Percentiles rank a stretch among this genome's conserved stretches.
Evolutionary conservation across 2,888 invertebrate genomes (phyloP).

Genomic region (Nemoura dubitans): DNA sequence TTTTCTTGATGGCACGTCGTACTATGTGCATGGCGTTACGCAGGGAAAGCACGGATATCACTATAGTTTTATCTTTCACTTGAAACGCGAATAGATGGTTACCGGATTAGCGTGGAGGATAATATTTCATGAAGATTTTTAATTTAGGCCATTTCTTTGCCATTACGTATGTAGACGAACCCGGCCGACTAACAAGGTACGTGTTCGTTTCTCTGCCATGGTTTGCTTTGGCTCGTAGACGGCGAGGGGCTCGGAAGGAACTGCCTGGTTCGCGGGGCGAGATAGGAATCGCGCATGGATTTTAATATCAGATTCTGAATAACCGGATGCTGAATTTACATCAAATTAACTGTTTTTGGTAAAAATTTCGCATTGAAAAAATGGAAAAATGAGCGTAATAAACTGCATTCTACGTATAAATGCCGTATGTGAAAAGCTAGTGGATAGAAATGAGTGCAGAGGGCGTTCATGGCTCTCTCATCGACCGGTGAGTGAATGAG

Average conservation of each 20-base stretch:
- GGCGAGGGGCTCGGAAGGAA: neutral
- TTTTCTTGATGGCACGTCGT: too few relatives aligned
- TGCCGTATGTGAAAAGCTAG: neutral
- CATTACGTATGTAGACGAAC: neutral
- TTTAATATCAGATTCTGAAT: conserved; percentile 3
- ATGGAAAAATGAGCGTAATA: neutral
- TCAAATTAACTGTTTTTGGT: conserved; percentile 9
- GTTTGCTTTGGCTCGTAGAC: too few relatives aligned
- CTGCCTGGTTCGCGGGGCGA: neutral
- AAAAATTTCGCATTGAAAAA: neutral
- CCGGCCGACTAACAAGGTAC: too few relatives aligned
- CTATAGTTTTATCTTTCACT: neutral
- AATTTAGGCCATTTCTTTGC: neutral
- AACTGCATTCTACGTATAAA: neutral
- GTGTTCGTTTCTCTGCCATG: too few relatives aligned
- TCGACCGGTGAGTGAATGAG: too few relatives aligned
- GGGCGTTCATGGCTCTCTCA: neutral
- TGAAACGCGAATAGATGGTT: neutral
- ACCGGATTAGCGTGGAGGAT: neutral
- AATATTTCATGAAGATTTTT: neutral
- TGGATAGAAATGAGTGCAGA: neutral
- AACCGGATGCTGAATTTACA: conserved; percentile 24
- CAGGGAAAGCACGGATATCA: neutral
- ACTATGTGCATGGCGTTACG: neutral
- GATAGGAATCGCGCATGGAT: neutral